A percentile compares a stretch with the other conserved stretches of the same genome.
Evolutionary conservation across 2,888 invertebrate genomes (phyloP).

Genomic region (Mythimna lalbum): DNA sequence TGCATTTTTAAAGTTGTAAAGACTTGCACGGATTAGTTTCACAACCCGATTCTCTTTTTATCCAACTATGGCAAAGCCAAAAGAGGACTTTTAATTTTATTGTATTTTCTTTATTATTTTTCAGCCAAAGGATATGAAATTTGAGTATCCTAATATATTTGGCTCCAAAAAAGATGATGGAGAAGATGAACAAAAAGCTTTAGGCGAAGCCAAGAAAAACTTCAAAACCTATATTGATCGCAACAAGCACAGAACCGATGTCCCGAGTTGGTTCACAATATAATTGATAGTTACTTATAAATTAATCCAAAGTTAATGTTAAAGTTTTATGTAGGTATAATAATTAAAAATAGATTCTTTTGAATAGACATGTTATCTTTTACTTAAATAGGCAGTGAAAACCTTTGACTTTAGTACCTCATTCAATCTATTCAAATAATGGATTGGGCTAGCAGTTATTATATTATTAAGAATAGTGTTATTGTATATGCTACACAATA

Average conservation of each 20-base stretch:
- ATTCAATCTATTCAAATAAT: too few species aligned
- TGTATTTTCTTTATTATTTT: slow-evolving; percentile 74
- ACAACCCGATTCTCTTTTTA: too few species aligned
- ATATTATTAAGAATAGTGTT: too few species aligned
- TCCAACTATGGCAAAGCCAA: too few species aligned
- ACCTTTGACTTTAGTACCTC: neutral
- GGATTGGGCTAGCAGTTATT: neutral
- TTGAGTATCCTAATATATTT: slow-evolving; percentile 95
- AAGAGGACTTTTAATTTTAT: neutral
- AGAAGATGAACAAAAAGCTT: slow-evolving; percentile 90
- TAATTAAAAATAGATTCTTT: slow-evolving; percentile 33
- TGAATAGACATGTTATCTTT: slow-evolving; percentile 5
- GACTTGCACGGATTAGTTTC: neutral
- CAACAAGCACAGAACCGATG: slow-evolving; percentile 93
- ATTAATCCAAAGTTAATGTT: slow-evolving; percentile 41
- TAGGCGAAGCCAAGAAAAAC: slow-evolving; percentile 92
- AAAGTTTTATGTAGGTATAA: slow-evolving; percentile 38
- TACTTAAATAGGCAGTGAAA: slow-evolving; percentile 5
- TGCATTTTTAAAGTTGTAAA: neutral
- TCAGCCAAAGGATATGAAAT: slow-evolving; percentile 93
- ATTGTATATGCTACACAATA: too few species aligned
- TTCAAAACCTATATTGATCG: slow-evolving; percentile 91
- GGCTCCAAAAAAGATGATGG: slow-evolving; percentile 88
- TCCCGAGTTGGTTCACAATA: slow-evolving; percentile 95
- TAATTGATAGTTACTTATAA: slow-evolving; percentile 21